Percentiles rank a stretch among this genome's conserved stretches.
These are phyloP conservation scores for Myotis vivesi DNA, from an alignment of 2,797 vertebrate species.

Conservation along the genomic window DNA sequence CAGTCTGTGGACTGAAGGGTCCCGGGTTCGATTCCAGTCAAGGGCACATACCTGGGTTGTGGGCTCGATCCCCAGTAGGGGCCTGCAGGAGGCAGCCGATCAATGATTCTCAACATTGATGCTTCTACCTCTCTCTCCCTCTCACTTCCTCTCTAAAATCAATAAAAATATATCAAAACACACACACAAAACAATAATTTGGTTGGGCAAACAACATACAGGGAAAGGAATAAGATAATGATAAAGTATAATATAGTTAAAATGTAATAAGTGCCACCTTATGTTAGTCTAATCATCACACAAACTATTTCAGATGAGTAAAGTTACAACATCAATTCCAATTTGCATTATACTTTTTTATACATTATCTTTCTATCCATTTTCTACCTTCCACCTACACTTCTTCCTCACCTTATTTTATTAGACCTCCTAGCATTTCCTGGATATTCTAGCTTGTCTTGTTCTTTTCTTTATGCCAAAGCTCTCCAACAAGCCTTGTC, in stretches of 20 bases:
- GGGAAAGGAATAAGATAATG: neutral
- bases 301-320: neutral
- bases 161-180: neutral
- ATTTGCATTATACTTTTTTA: neutral
- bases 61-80: neutral
- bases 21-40: neutral
- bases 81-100: neutral
- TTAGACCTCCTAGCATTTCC: neutral
- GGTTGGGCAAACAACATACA: neutral
- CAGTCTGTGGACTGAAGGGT: neutral
- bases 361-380: neutral
- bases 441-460: neutral
- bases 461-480: neutral
- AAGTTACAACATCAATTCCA: neutral
- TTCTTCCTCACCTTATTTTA: conserved; percentile 20
- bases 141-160: neutral
- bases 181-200: neutral
- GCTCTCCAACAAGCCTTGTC: neutral
- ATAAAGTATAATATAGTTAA: neutral
- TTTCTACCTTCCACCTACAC: neutral
- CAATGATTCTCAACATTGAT: neutral
- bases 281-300: neutral
- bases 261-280: neutral
- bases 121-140: neutral
- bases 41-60: neutral